These are phyloP conservation scores for Drosophila seguyi DNA, from an alignment of 1,140 invertebrate genomes.

Conservation along the genomic window DNA sequence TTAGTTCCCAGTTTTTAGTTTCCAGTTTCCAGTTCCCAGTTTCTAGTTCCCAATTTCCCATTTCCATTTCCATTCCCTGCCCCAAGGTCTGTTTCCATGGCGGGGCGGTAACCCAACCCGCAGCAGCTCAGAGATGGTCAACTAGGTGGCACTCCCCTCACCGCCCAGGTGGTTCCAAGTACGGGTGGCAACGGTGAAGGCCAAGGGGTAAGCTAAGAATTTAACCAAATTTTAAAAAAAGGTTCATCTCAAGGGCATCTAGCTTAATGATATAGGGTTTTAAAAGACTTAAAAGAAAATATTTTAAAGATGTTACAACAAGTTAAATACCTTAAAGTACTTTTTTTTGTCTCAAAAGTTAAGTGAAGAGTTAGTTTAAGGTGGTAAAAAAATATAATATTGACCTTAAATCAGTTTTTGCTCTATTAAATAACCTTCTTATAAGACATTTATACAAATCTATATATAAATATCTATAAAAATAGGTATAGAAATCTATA, in stretches of 20 bases:
- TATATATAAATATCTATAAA: too few species aligned
- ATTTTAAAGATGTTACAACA: background rate
- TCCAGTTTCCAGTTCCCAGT: background rate
- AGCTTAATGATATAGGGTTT: background rate
- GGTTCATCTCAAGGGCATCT: background rate
- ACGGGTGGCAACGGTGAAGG: conserved; percentile 1
- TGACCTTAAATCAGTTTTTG: background rate
- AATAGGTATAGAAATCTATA: too few species aligned
- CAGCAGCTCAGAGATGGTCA: conserved; percentile 1
- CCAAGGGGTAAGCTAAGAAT: background rate
- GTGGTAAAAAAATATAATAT: too few species aligned
- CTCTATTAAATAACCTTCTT: background rate
- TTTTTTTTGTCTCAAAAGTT: background rate
- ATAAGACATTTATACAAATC: background rate
- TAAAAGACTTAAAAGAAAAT: background rate
- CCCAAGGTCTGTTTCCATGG: conserved; percentile 45
- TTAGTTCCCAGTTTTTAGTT: background rate
- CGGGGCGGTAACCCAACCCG: conserved; percentile 29
- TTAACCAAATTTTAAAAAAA: background rate
- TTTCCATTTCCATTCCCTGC: conserved; percentile 35
- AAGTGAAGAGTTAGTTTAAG: background rate
- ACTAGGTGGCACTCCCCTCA: background rate
- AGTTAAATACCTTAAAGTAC: background rate
- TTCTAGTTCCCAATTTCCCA: background rate
- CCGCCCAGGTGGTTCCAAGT: background rate